phyloP scores from a whole-genome alignment of 1,140 invertebrate genomes.

The Drosophila saltans region DNA sequence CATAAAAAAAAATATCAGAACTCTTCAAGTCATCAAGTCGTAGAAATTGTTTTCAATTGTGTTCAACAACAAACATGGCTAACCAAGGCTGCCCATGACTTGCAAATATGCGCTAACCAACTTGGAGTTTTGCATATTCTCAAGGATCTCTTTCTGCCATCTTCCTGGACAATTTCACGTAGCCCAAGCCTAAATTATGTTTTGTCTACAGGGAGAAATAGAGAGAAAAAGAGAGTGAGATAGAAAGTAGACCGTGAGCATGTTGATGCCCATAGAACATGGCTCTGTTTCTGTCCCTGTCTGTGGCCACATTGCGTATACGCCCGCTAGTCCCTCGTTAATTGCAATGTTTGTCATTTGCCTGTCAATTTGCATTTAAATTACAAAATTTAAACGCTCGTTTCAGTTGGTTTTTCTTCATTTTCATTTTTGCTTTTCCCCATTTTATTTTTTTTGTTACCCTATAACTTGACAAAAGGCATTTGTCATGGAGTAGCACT shows the following conservation, averaged over 20 bases:
- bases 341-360: constrained; percentile 80
- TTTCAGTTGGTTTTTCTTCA: constrained; percentile 35
- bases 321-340: constrained; percentile 76
- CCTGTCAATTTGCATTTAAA: constrained; percentile 81
- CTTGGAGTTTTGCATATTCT: constrained; percentile 54
- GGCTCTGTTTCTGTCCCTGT: constrained; percentile 36
- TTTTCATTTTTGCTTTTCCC: constrained; percentile 5
- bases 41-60: constrained; percentile 29
- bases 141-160: constrained; percentile 4
- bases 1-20: not conserved
- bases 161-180: constrained; percentile 42
- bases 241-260: not conserved
- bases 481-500: constrained; percentile 61
- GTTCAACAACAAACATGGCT: constrained; percentile 1
- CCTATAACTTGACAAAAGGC: constrained; percentile 33
- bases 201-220: constrained; percentile 19
- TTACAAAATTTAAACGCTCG: constrained; percentile 78
- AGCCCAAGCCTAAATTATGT: constrained; percentile 62
- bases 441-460: constrained; percentile 17
- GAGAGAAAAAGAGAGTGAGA: not conserved
- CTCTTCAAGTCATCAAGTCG: not conserved
- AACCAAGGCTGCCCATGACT: constrained; percentile 36
- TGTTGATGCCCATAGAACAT: constrained; percentile 1
- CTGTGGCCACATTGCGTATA: constrained; percentile 68
- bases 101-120: constrained; percentile 57